Conservation (phyloP, 1,140 invertebrate genomes). For the Aphelenchoides besseyi region DNA sequence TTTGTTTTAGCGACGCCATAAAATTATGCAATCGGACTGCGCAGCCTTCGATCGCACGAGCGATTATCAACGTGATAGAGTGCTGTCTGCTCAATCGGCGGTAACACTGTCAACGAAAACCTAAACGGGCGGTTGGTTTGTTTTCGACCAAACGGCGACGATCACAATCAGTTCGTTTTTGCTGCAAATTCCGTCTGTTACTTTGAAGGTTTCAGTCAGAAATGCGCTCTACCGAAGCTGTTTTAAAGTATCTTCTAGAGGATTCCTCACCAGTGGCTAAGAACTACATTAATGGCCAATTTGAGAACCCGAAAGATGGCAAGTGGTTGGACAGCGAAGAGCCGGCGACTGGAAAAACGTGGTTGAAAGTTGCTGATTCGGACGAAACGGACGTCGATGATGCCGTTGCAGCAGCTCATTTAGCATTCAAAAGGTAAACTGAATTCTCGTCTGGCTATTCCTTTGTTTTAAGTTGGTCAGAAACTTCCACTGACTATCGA, state of each 20-base stretch:
- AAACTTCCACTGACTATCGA: slow-evolving; percentile 53
- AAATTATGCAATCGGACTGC: not conserved
- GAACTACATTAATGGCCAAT: slow-evolving; percentile 67
- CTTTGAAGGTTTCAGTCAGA: not conserved
- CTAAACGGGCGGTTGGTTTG: not conserved
- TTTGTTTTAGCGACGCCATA: not conserved
- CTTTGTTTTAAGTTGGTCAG: slow-evolving; percentile 63
- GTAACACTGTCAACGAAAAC: not conserved
- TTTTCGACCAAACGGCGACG: too few relatives aligned
- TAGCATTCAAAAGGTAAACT: slow-evolving; percentile 34
- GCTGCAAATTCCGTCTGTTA: not conserved
- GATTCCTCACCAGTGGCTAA: slow-evolving; percentile 25
- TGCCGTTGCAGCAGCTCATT: slow-evolving; percentile 55
- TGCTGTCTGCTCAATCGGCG: not conserved
- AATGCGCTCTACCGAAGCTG: slow-evolving; percentile 14
- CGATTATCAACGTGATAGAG: not conserved
- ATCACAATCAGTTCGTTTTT: not conserved
- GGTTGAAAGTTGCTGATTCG: slow-evolving; percentile 66
- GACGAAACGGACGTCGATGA: slow-evolving; percentile 61
- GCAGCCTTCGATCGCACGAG: not conserved
- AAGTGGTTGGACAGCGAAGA: slow-evolving; percentile 65
- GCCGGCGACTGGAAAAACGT: slow-evolving; percentile 66
- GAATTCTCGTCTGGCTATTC: slow-evolving; percentile 23
- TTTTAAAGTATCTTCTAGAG: slow-evolving; percentile 17
- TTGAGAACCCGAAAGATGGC: slow-evolving; percentile 53